Conservation (phyloP, 2,797 vertebrate genomes). For the Hoplostethus mediterraneus region DNA sequence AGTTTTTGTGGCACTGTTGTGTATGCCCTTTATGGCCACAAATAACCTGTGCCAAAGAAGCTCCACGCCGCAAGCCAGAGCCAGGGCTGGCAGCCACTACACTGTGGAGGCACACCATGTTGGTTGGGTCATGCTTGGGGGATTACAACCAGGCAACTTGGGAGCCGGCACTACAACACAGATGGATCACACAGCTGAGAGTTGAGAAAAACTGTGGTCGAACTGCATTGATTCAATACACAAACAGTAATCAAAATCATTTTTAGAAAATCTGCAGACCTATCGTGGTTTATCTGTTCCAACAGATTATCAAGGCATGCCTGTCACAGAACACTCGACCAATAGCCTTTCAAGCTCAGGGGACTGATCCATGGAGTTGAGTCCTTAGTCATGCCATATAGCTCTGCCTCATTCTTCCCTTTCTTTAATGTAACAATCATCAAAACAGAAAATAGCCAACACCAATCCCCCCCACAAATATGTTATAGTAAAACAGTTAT, state of each 20-base stretch:
- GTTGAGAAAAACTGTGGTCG: constrained; percentile 52
- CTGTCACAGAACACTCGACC: background rate
- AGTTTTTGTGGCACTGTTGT: constrained; percentile 49
- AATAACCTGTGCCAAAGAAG: constrained; percentile 72
- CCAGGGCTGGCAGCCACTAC: constrained; percentile 71
- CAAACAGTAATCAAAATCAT: background rate
- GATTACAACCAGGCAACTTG: constrained; percentile 75
- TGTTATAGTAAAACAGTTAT: background rate
- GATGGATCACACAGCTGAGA: constrained; percentile 79
- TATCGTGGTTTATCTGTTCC: constrained; percentile 10
- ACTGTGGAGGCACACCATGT: constrained; percentile 56
- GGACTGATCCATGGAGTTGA: background rate
- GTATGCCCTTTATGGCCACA: constrained; percentile 57
- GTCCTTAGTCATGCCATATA: background rate
- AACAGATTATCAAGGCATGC: constrained; percentile 9
- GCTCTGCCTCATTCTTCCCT: background rate
- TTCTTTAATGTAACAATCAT: background rate
- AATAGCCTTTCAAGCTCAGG: background rate
- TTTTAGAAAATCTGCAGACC: background rate
- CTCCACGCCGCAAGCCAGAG: constrained; percentile 67
- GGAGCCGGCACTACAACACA: constrained; percentile 74
- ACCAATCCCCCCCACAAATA: background rate
- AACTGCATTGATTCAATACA: constrained; percentile 31
- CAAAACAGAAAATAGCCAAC: constrained; percentile 12
- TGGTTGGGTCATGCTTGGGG: constrained; percentile 72